A percentile compares a stretch with the other conserved stretches of the same genome.
These are phyloP conservation scores for Thymallus thymallus DNA, from an alignment of 2,113 vertebrate genomes.

Conservation along the genomic window DNA sequence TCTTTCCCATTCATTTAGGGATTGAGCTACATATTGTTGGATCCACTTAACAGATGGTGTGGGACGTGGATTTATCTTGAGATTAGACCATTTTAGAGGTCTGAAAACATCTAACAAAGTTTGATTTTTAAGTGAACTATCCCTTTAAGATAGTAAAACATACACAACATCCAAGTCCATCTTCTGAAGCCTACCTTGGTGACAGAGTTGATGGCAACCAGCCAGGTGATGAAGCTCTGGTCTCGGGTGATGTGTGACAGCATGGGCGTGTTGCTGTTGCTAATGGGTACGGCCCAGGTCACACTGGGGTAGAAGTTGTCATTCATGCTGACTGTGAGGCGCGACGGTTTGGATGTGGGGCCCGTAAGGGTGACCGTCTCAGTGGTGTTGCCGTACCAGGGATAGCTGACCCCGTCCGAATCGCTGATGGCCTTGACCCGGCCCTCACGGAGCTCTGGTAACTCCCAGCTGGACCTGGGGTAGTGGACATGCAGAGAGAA, in stretches of 20 bases:
- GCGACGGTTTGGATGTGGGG: constrained; percentile 90
- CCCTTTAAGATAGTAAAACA: not conserved
- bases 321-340: constrained; percentile 97
- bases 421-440: constrained; percentile 96
- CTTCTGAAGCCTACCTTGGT: constrained; percentile 79
- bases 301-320: constrained; percentile 99
- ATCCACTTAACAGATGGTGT: no score
- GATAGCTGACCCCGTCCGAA: constrained; percentile 96
- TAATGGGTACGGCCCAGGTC: constrained; percentile 97
- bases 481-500: constrained; percentile 33
- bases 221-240: constrained; percentile 98
- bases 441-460: constrained; percentile 91
- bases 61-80: no score
- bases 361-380: constrained; percentile 93
- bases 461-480: constrained; percentile 95
- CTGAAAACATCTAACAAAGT: no score
- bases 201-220: constrained; percentile 92
- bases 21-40: no score
- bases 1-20: no score
- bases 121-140: no score
- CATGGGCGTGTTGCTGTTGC: constrained; percentile 90
- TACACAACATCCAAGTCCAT: no score
- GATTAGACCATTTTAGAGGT: no score
- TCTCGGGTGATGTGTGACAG: constrained; percentile 94
- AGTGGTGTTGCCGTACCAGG: constrained; percentile 98